These are phyloP conservation scores for Bhutanitis thaidina DNA, from an alignment of 2,888 invertebrate species.

Conservation along the genomic window DNA sequence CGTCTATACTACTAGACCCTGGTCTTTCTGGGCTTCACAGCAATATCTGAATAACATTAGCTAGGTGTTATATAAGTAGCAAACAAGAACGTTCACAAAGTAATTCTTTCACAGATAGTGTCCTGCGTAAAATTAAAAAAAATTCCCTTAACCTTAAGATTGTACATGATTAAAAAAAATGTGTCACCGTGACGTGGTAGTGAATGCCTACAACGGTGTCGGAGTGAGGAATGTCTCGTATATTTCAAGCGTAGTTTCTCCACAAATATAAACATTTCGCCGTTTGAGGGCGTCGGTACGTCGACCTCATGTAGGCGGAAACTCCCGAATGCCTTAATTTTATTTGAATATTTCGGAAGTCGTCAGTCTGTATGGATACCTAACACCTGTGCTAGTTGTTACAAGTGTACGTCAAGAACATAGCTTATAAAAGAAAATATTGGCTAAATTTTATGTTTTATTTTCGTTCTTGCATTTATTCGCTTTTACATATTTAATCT, in stretches of 20 bases:
- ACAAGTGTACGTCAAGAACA: too few relatives aligned
- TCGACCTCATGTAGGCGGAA: conserved; percentile 34
- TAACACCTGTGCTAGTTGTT: neutral
- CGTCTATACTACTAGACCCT: too few relatives aligned
- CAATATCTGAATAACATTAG: too few relatives aligned
- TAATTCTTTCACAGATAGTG: too few relatives aligned
- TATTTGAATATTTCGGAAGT: neutral
- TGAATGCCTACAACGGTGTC: neutral
- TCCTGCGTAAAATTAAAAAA: too few relatives aligned
- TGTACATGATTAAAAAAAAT: neutral
- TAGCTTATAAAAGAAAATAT: too few relatives aligned
- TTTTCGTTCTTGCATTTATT: too few relatives aligned
- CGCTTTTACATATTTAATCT: too few relatives aligned
- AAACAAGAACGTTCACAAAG: too few relatives aligned
- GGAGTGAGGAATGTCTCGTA: conserved; percentile 30
- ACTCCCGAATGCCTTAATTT: neutral
- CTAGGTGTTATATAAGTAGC: too few relatives aligned
- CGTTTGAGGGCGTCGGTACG: conserved; percentile 39
- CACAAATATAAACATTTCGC: conserved; percentile 41
- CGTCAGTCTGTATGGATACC: neutral
- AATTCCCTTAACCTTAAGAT: conserved; percentile 3
- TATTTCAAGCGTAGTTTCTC: conserved; percentile 36
- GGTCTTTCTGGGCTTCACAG: too few relatives aligned
- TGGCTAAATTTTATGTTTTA: too few relatives aligned
- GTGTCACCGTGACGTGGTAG: conserved; percentile 1